Conservation (phyloP, 2,113 vertebrate genomes). For the Labeo catla region DNA sequence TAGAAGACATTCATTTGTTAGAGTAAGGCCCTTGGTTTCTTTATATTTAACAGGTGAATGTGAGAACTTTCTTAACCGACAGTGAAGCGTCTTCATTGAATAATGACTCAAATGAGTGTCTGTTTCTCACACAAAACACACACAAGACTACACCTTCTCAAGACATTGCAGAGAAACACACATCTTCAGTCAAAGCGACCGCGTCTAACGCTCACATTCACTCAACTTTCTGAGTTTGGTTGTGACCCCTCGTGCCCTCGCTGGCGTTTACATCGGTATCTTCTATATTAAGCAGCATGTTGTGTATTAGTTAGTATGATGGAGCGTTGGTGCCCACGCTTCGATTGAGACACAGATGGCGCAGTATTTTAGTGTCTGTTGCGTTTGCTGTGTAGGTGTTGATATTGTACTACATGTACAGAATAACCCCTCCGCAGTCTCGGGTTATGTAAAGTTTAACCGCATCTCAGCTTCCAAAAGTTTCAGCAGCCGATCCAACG, state of each 20-base stretch:
- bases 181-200: not conserved
- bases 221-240: not conserved
- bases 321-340: not conserved
- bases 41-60: not conserved
- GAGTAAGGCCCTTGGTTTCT: not conserved
- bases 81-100: not conserved
- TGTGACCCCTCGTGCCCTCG: not conserved
- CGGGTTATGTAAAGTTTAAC: not conserved
- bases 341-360: conserved; percentile 1
- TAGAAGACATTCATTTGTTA: too few species aligned
- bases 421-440: conserved; percentile 17
- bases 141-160: not conserved
- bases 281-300: conserved; percentile 1
- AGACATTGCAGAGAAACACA: not conserved
- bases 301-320: conserved; percentile 7
- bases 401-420: conserved; percentile 29
- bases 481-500: not conserved
- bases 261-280: not conserved
- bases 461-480: not conserved
- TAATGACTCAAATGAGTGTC: not conserved
- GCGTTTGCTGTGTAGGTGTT: conserved; percentile 10
- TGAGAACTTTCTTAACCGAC: too few species aligned
- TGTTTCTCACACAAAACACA: not conserved
- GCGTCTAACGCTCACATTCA: not conserved
- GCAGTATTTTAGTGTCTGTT: not conserved